These are phyloP conservation scores for Chaetops frenatus DNA, from an alignment of 2,113 vertebrate genomes.

Conservation along the genomic window DNA sequence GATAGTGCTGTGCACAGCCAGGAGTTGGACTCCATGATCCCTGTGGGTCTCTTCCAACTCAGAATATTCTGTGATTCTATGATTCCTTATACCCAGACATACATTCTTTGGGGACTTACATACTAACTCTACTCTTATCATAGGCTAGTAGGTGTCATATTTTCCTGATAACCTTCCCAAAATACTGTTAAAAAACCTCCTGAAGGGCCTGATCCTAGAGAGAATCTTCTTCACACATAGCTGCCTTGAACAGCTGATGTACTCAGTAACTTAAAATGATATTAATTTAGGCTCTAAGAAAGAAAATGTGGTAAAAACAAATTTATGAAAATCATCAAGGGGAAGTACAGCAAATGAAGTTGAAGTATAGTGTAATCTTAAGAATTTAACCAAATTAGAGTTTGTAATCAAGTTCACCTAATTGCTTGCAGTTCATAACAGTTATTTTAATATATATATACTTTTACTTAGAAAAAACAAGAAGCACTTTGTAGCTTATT, in stretches of 20 bases:
- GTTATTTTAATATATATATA: neutral
- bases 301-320: neutral
- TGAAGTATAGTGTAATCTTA: neutral
- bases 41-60: neutral
- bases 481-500: neutral
- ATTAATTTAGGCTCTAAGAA: neutral
- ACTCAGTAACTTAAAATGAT: neutral
- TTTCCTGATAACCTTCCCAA: neutral
- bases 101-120: neutral
- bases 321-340: neutral
- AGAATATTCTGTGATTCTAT: neutral
- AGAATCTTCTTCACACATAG: neutral
- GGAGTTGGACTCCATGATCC: neutral
- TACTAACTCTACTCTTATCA: neutral
- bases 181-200: neutral
- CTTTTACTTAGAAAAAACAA: neutral
- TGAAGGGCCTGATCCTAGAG: neutral
- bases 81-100: neutral
- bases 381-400: neutral
- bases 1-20: neutral
- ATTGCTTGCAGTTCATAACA: neutral
- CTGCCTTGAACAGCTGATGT: neutral
- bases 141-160: neutral
- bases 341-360: neutral
- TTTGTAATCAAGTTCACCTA: neutral